Evolutionary conservation across 1,140 invertebrate species (phyloP).

Genomic region (Platyscapa corneri): DNA sequence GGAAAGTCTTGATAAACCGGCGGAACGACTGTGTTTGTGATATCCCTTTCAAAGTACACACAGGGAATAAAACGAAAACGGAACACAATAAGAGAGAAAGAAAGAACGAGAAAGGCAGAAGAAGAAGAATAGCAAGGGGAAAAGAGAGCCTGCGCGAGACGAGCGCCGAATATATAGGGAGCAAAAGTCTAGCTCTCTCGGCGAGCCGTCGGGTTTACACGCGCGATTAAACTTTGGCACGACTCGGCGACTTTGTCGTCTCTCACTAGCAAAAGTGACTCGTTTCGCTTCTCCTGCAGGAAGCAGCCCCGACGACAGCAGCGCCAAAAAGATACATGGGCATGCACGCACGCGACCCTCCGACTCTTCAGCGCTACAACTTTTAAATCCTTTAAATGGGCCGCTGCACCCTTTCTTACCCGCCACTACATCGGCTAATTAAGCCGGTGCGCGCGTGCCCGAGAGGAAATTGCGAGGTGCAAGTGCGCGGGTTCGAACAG

Average conservation of each 20-base stretch:
- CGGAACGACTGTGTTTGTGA: not conserved
- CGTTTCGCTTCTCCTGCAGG: not conserved
- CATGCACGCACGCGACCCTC: not conserved
- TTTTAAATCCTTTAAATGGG: no score
- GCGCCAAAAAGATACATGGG: not conserved
- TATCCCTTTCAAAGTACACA: not conserved
- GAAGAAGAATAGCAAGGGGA: not conserved
- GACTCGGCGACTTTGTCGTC: constrained; percentile 15
- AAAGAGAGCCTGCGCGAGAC: not conserved
- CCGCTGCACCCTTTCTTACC: no score
- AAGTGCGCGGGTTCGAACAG: no score
- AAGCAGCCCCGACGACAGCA: not conserved
- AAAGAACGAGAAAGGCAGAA: not conserved
- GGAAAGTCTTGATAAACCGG: not conserved
- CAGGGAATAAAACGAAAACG: no score
- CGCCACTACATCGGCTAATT: no score
- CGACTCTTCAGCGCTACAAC: no score
- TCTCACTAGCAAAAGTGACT: not conserved
- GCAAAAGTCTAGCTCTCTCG: not conserved
- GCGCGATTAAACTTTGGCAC: constrained; percentile 45
- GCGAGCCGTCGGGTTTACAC: constrained; percentile 9
- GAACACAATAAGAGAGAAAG: no score
- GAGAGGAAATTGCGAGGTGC: not conserved
- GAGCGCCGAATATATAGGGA: not conserved
- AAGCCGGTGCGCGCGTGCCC: no score